Conservation (phyloP, 2,888 invertebrate species). For the Drosophila fulvimacula region DNA sequence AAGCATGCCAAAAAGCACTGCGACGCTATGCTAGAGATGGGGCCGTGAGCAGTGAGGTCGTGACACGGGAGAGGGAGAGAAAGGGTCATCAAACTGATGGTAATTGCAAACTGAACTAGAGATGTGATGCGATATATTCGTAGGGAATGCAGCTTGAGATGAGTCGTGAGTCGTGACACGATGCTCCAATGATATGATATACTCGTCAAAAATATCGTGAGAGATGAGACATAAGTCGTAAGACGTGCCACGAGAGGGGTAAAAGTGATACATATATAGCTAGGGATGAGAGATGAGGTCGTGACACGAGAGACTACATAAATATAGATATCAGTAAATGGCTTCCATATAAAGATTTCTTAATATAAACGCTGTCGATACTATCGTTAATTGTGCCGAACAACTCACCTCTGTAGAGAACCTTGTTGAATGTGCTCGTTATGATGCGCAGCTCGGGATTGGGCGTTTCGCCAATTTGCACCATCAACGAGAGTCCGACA, state of each 20-base stretch:
- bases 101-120: neutral
- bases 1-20: constrained; percentile 13
- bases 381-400: neutral
- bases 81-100: neutral
- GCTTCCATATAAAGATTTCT: neutral
- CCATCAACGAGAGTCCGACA: constrained; percentile 97
- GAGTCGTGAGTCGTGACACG: no score
- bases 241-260: no score
- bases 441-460: constrained; percentile 94
- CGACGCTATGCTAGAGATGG: constrained; percentile 1
- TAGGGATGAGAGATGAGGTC: neutral
- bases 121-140: neutral
- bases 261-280: neutral
- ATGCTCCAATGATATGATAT: no score
- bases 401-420: constrained; percentile 92
- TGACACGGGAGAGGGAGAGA: neutral
- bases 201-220: no score
- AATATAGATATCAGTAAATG: no score
- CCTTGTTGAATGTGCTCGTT: constrained; percentile 94
- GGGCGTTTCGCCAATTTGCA: constrained; percentile 94
- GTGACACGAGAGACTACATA: neutral
- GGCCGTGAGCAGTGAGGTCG: neutral
- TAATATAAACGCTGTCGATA: neutral
- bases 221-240: no score
- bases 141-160: no score